Evolutionary conservation across 2,113 vertebrate species (phyloP), one percentile per base, ranked within the genome.

Genomic region (Erinaceus europaeus): DNA sequence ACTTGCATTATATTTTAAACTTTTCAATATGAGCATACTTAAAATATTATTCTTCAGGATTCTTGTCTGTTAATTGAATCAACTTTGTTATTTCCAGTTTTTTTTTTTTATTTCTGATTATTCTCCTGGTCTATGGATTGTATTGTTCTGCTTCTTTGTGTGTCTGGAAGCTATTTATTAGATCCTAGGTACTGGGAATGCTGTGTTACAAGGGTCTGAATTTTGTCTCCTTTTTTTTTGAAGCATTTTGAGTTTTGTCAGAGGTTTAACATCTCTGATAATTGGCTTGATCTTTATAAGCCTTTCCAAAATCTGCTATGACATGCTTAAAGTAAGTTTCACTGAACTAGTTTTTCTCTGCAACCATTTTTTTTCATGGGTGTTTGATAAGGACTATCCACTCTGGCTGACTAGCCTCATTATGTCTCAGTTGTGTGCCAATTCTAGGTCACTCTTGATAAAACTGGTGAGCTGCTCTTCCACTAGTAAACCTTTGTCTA

Each of bases 101-200:
- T 20, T 12, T 75, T 87, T 67, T 84, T 86, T 42, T 32, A n/a
- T 86, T 79, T 50, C 32, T 74, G 27, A 74, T 48, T 87, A 75
- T 83, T 75, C n/a, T 81, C 23, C 64, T 77, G 52, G 40, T 21
- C n/a, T 29, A 53, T 59, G 59, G 25, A 9, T 79, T 38, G 36
- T 61, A 25, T 15, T 38, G 1, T 80, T 90, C 18, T 72, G n/a
- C 9, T 48, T 90, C 18, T 67, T 65, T 75, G 0, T 15, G 53
- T 42, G 15, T 67, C 36, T 72, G 61, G 6, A 48, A 34, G 61
- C 23, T 27, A 34, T 15, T 61, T 13, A n/a, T 12, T 40, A 27
- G 23, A 68, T 36, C 34, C 17, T 50, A 48, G 34, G 57, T 50
- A 65, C 13, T 40, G 13, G 13, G 3, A 75, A 40, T 71, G 29